These are phyloP conservation scores for Larimichthys crocea DNA, from an alignment of 2,113 vertebrate species.

Conservation along the genomic window DNA sequence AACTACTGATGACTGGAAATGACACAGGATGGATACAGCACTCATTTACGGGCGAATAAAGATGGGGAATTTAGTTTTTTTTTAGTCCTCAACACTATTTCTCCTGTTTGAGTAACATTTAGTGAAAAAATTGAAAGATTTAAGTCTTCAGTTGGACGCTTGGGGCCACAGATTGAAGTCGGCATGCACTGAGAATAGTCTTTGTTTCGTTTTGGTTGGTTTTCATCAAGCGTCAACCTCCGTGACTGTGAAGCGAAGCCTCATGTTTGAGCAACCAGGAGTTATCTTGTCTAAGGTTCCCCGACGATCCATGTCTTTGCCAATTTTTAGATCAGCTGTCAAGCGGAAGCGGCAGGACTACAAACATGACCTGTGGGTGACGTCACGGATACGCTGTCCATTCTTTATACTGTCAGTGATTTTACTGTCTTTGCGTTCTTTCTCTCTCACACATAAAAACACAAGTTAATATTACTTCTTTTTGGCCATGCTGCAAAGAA, in stretches of 20 bases:
- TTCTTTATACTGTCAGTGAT: too few relatives aligned
- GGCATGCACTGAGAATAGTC: not conserved
- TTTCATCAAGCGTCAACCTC: too few relatives aligned
- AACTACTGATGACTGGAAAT: not conserved
- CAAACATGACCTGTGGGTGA: too few relatives aligned
- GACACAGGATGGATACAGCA: not conserved
- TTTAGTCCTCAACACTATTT: not conserved
- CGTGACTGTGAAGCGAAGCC: too few relatives aligned
- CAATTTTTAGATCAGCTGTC: too few relatives aligned
- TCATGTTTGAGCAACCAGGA: too few relatives aligned
- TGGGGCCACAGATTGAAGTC: not conserved
- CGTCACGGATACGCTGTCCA: too few relatives aligned
- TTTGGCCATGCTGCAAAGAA: conserved; percentile 32
- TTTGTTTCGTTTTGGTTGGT: not conserved
- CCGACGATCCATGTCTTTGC: too few relatives aligned
- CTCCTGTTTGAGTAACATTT: not conserved
- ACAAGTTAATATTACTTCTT: too few relatives aligned
- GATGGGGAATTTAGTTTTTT: not conserved
- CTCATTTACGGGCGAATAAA: not conserved
- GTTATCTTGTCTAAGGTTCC: too few relatives aligned
- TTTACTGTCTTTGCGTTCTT: not conserved
- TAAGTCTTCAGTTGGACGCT: not conserved
- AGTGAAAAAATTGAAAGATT: too few relatives aligned
- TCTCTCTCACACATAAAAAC: not conserved
- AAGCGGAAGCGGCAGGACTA: too few relatives aligned